phyloP scores from a whole-genome alignment of 2,113 vertebrate genomes.

The Microcebus griseorufus region DNA sequence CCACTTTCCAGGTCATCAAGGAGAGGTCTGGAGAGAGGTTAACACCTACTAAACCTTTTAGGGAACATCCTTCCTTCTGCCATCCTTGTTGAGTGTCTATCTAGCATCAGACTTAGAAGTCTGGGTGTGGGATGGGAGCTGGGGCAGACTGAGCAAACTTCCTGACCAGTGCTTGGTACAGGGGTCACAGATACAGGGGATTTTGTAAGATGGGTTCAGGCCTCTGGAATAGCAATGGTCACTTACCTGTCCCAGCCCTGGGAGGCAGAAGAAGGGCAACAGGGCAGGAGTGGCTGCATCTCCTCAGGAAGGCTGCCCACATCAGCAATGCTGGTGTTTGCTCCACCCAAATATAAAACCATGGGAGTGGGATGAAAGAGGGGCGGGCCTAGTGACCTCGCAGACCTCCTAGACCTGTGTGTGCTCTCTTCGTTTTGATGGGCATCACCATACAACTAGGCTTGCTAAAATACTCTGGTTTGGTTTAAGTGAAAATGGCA shows the following conservation, averaged over 20 bases:
- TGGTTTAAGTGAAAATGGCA: not conserved
- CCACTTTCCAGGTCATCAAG: not conserved
- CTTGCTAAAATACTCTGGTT: not conserved
- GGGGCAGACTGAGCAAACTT: not conserved
- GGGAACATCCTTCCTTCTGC: not conserved
- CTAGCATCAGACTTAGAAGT: not conserved
- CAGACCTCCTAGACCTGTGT: not conserved
- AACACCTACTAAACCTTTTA: not conserved
- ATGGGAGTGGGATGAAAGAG: not conserved
- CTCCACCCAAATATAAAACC: not conserved
- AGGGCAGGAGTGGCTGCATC: slow-evolving; percentile 15
- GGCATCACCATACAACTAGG: not conserved
- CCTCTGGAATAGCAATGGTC: not conserved
- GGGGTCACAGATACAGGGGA: not conserved
- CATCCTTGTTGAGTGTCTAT: not conserved
- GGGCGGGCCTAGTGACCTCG: not conserved
- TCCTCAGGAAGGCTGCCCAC: not conserved
- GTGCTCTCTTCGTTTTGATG: not conserved
- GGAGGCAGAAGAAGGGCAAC: not conserved
- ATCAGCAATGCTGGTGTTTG: not conserved
- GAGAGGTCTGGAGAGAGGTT: too few relatives aligned
- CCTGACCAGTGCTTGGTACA: not conserved
- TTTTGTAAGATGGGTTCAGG: not conserved
- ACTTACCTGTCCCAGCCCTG: not conserved
- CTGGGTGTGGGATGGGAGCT: not conserved